These are phyloP conservation scores for Nerophis lumbriciformis DNA, from an alignment of 2,113 vertebrate species.

Conservation along the genomic window DNA sequence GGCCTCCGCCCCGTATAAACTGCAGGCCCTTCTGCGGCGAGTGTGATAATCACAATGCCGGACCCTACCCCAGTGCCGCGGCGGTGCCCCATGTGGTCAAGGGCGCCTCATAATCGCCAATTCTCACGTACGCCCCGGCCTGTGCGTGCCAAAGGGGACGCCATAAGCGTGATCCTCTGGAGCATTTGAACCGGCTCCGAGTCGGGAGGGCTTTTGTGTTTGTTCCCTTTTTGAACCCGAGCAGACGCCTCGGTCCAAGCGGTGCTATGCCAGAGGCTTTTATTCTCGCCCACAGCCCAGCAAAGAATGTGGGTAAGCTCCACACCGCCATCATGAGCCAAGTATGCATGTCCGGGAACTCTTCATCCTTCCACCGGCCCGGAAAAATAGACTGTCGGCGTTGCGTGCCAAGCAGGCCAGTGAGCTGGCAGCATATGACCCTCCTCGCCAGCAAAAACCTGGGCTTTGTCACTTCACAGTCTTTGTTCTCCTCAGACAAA, in stretches of 20 bases:
- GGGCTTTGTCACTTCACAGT: slow-evolving; percentile 22
- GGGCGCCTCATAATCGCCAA: slow-evolving; percentile 30
- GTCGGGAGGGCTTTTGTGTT: slow-evolving; percentile 56
- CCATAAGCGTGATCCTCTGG: slow-evolving; percentile 38
- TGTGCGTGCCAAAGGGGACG: slow-evolving; percentile 43
- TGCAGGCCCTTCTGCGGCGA: slow-evolving; percentile 33
- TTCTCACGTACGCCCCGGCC: slow-evolving; percentile 41
- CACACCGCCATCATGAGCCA: slow-evolving; percentile 57
- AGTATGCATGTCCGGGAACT: slow-evolving; percentile 60
- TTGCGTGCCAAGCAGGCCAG: slow-evolving; percentile 54
- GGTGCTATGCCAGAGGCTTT: slow-evolving; percentile 58
- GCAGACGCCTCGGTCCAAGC: slow-evolving; percentile 48
- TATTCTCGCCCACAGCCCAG: slow-evolving; percentile 54
- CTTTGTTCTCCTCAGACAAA: slow-evolving; percentile 36
- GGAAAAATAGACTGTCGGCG: slow-evolving; percentile 38
- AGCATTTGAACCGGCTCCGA: slow-evolving; percentile 53
- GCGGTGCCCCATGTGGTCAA: slow-evolving; percentile 24
- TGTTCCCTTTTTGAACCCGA: slow-evolving; percentile 55
- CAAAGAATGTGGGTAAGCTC: slow-evolving; percentile 57
- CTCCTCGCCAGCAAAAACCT: slow-evolving; percentile 40
- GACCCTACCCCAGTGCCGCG: slow-evolving; percentile 23
- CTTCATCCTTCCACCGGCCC: slow-evolving; percentile 30
- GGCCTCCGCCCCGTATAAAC: slow-evolving; percentile 29
- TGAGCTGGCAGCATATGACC: slow-evolving; percentile 58
- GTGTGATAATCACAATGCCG: slow-evolving; percentile 44